phyloP scores from a whole-genome alignment of 2,888 invertebrate species.

The Myopa testacea region DNA sequence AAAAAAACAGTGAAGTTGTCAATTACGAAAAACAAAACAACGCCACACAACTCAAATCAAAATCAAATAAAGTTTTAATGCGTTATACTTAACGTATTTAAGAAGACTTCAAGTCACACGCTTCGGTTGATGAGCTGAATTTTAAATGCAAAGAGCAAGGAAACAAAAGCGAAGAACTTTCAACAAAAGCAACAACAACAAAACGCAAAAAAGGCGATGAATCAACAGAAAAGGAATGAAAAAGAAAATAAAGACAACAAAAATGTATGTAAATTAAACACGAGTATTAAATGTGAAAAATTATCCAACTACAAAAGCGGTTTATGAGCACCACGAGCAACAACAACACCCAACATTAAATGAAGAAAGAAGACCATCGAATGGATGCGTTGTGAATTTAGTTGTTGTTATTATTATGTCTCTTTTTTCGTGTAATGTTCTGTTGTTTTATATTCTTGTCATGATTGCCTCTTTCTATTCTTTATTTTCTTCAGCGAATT shows the following conservation, averaged over 20 bases:
- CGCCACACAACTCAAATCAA: neutral
- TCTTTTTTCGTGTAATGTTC: no score
- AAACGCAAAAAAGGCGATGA: no score
- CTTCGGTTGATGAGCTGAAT: conserved; percentile 17
- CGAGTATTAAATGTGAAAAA: conserved; percentile 21
- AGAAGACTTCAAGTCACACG: conserved; percentile 15
- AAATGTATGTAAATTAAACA: conserved; percentile 22
- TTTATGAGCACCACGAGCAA: conserved; percentile 20
- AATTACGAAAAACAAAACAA: neutral
- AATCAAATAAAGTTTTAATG: neutral
- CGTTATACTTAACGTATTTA: neutral
- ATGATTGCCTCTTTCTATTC: no score
- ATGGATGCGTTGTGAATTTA: no score
- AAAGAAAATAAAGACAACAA: conserved; percentile 12
- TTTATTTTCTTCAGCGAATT: no score
- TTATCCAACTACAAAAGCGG: conserved; percentile 23
- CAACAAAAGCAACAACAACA: no score
- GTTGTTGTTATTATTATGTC: no score
- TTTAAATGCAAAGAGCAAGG: neutral
- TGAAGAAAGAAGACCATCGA: no score
- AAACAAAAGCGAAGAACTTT: neutral
- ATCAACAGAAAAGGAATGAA: neutral
- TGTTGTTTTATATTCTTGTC: no score
- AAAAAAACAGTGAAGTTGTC: no score
- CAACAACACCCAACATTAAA: no score